Evolutionary conservation across 1,140 invertebrate species (phyloP).

Genomic region (Epicauta chinensis): DNA sequence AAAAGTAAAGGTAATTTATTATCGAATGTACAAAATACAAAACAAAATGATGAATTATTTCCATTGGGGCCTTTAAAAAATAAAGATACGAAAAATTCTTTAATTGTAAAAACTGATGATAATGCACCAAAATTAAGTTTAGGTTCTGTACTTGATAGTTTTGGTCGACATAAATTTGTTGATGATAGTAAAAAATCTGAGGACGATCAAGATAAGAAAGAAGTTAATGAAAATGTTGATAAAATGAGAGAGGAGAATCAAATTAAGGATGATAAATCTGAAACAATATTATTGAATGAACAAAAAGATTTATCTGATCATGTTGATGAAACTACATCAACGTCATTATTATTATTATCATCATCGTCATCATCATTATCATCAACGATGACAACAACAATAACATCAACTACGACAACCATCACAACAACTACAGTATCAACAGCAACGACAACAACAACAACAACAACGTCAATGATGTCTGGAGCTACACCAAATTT

Average conservation of each 20-base stretch:
- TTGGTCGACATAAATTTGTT: slow-evolving; percentile 54
- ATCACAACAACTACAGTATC: too few relatives aligned
- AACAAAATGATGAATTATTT: slow-evolving; percentile 46
- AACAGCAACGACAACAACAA: too few relatives aligned
- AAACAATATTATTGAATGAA: slow-evolving; percentile 20
- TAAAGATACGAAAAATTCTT: slow-evolving; percentile 51
- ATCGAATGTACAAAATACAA: slow-evolving; percentile 48
- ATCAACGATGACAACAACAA: not conserved
- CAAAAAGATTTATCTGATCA: not conserved
- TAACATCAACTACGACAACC: too few relatives aligned
- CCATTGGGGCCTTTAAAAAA: slow-evolving; percentile 40
- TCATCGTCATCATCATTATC: slow-evolving; percentile 9
- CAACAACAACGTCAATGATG: slow-evolving; percentile 1
- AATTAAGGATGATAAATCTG: slow-evolving; percentile 9
- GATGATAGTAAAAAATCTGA: slow-evolving; percentile 46
- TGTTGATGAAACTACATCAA: not conserved
- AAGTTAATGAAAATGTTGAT: slow-evolving; percentile 19
- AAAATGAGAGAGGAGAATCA: slow-evolving; percentile 23
- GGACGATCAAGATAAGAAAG: slow-evolving; percentile 40
- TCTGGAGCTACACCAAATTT: slow-evolving; percentile 68
- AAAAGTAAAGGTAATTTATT: slow-evolving; percentile 81
- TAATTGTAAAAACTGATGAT: slow-evolving; percentile 50
- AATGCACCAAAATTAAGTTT: slow-evolving; percentile 72
- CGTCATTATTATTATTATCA: slow-evolving; percentile 7
- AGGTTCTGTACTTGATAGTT: slow-evolving; percentile 67